Conservation (phyloP, 2,888 invertebrate genomes). For the Lutraria lutraria region DNA sequence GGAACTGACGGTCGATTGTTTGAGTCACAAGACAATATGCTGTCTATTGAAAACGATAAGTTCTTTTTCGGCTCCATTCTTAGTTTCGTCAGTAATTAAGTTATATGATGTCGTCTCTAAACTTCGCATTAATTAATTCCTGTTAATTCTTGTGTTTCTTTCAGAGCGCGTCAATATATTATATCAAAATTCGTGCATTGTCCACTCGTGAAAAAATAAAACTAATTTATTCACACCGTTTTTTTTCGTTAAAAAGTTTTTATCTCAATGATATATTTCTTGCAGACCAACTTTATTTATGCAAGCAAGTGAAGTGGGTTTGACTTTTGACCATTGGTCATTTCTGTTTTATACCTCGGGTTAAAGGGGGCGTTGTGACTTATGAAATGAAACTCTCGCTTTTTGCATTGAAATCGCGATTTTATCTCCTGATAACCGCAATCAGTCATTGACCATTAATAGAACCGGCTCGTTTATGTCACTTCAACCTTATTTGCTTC, state of each 20-base stretch:
- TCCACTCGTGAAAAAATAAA: background rate
- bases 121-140: background rate
- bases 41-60: conserved; percentile 67
- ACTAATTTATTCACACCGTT: background rate
- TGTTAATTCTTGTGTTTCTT: background rate
- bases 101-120: background rate
- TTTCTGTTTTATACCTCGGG: conserved; percentile 59
- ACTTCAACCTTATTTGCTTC: conserved; percentile 61
- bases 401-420: conserved; percentile 49
- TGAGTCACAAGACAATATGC: conserved; percentile 56
- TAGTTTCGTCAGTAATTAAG: background rate
- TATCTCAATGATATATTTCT: conserved; percentile 15
- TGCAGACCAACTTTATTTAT: conserved; percentile 21
- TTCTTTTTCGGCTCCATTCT: conserved; percentile 44
- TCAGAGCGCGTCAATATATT: background rate
- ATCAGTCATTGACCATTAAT: conserved; percentile 60
- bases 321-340: conserved; percentile 62
- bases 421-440: conserved; percentile 48
- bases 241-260: background rate
- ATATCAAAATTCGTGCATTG: background rate
- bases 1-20: background rate
- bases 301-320: conserved; percentile 55
- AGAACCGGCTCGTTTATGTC: conserved; percentile 67
- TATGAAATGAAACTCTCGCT: conserved; percentile 74
- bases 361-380: conserved; percentile 69